These are phyloP conservation scores for Drosophila paramelanica DNA, from an alignment of 2,888 invertebrate genomes.

Conservation along the genomic window DNA sequence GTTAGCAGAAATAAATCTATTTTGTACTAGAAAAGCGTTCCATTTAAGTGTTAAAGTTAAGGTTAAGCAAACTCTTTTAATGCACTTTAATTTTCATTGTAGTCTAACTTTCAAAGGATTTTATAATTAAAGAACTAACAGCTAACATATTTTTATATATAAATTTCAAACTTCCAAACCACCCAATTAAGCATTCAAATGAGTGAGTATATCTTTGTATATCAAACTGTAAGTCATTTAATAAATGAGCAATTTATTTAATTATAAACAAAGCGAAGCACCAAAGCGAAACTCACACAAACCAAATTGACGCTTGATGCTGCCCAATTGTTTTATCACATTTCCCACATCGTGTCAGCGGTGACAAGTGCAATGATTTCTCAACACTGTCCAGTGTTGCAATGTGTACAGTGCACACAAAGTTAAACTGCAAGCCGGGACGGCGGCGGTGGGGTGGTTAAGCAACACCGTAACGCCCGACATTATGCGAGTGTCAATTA, in stretches of 20 bases:
- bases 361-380: conserved; percentile 72
- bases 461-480: conserved; percentile 22
- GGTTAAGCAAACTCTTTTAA: too few species aligned
- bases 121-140: too few species aligned
- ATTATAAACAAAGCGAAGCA: conserved; percentile 70
- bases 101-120: too few species aligned
- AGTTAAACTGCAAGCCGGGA: conserved; percentile 1
- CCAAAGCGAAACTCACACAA: conserved; percentile 58
- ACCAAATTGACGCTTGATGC: conserved; percentile 59
- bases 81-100: too few species aligned
- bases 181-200: conserved; percentile 3
- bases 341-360: conserved; percentile 44
- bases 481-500: conserved; percentile 67
- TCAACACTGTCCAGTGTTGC: conserved; percentile 31
- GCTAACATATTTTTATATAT: too few species aligned
- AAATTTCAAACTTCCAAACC: background rate
- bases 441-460: background rate
- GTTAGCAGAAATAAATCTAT: too few species aligned
- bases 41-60: too few species aligned
- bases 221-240: conserved; percentile 60
- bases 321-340: conserved; percentile 39
- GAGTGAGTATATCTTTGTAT: conserved; percentile 18
- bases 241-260: conserved; percentile 78
- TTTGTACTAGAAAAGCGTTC: too few species aligned
- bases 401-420: conserved; percentile 19